A percentile compares a stretch with the other conserved stretches of the same genome.
Conservation (phyloP, 2,888 invertebrate genomes). For the Rhagonycha lutea region DNA sequence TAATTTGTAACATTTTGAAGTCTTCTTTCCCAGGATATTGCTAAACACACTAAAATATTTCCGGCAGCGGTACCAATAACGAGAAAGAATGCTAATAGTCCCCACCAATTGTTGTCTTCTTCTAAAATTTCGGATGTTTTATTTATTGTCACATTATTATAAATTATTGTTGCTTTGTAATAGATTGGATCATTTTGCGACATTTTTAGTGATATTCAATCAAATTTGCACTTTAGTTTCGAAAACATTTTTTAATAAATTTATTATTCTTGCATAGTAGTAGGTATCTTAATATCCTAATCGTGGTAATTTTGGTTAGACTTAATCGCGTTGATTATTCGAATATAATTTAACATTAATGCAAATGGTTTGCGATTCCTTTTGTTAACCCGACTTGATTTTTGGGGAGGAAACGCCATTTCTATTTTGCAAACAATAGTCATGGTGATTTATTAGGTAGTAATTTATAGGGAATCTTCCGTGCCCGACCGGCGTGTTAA, state of each 20-base stretch:
- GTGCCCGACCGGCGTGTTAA: not conserved
- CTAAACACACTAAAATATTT: slow-evolving; percentile 91
- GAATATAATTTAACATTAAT: not conserved
- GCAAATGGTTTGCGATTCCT: not conserved
- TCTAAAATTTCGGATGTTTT: slow-evolving; percentile 42
- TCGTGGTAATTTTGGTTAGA: not conserved
- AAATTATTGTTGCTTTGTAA: slow-evolving; percentile 47
- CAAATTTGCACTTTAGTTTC: slow-evolving; percentile 9
- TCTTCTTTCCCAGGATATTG: slow-evolving; percentile 88
- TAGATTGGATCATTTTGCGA: slow-evolving; percentile 48
- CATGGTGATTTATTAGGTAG: not conserved
- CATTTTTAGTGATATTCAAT: slow-evolving; percentile 13
- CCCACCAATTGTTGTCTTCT: slow-evolving; percentile 77
- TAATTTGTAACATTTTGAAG: slow-evolving; percentile 97
- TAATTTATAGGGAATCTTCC: not conserved
- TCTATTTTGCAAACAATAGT: slow-evolving; percentile 1
- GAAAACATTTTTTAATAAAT: slow-evolving; percentile 1
- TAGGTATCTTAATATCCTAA: not conserved
- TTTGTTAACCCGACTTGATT: not conserved
- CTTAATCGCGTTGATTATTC: not conserved
- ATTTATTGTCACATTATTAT: slow-evolving; percentile 52
- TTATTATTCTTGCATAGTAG: not conserved
- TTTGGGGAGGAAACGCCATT: not conserved
- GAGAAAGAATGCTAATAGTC: slow-evolving; percentile 73
- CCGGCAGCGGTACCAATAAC: slow-evolving; percentile 88